Base-by-base conservation (phyloP, 2,113 vertebrate genomes). In the Helogale parvula region DNA sequence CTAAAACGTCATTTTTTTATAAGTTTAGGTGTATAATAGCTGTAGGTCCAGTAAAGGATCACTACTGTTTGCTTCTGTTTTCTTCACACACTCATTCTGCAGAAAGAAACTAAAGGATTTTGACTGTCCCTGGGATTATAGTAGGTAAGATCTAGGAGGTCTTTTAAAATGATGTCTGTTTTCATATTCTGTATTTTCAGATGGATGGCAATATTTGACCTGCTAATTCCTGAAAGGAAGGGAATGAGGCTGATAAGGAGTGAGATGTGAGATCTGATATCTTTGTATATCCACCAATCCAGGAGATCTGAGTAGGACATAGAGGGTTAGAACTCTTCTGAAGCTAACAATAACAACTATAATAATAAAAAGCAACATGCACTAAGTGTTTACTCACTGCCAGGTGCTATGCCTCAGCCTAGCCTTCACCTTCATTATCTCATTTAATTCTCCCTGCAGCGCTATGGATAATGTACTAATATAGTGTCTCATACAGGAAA, bases 111-210 rank as follows among this genome's bases (percentile, higher is more conserved):
- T 38, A 52, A 94, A 38, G 41, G 29, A 14, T 88, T 52, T 81
- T 33, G 63, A 63, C n/a, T 38, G 16, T 81, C 50, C 13, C 11
- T 4, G 16, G 47, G 88, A 74, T 54, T 47, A 47, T 27, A 45
- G 3, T 63, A 77, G 35, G 57, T 25, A 90, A 88, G 12, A 71
- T 93, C 19, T 50, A 76, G 33, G 45, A 79, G 33, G 23, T 38
- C n/a, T 74, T 89, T 80, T 80, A 69, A 86, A 96, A 89, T 80
- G 45, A 21, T 25, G 23, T 81, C 25, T 93, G n/a, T 60, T 76
- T 85, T 82, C 71, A 93, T 80, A 19, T 47, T 77, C 66, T 16
- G 1, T 93, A 45, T 87, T 68, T 96, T 93, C 82, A 93, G 38
- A 38, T 88, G 54, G 45, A 17, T 77, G 41, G 21, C 21, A 54